Conservation (phyloP, 2,888 invertebrate species). For the Cryptophagus acutangulus region DNA sequence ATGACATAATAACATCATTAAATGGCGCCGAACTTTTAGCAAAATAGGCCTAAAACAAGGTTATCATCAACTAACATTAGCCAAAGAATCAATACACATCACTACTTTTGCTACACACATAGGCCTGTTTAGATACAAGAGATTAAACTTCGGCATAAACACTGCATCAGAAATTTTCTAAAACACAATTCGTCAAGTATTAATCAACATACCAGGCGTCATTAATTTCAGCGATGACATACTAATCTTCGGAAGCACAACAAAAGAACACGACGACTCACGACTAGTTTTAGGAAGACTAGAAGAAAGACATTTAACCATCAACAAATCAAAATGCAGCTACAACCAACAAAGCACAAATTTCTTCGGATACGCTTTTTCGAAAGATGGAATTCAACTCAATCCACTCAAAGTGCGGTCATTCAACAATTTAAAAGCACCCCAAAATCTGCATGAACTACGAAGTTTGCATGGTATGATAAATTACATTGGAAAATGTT, state of each 20-base stretch:
- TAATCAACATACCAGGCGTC: constrained; percentile 9
- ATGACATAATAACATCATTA: too few species aligned
- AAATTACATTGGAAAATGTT: constrained; percentile 10
- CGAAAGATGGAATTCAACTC: constrained; percentile 29
- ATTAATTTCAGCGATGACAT: constrained; percentile 11
- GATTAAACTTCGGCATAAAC: constrained; percentile 1
- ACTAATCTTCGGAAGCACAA: background rate
- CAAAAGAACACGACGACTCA: constrained; percentile 3
- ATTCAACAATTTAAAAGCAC: constrained; percentile 15
- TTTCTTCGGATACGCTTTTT: constrained; percentile 33
- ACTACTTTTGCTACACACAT: too few species aligned
- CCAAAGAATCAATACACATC: too few species aligned
- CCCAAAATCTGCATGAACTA: constrained; percentile 5
- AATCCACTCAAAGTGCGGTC: constrained; percentile 26
- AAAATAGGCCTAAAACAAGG: too few species aligned
- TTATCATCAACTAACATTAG: too few species aligned
- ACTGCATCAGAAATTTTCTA: constrained; percentile 5
- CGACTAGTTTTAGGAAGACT: background rate
- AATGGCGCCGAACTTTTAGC: too few species aligned
- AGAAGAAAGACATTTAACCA: background rate
- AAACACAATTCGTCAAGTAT: constrained; percentile 9
- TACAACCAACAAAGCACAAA: constrained; percentile 23
- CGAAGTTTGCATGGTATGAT: constrained; percentile 13
- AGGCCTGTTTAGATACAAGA: too few species aligned
- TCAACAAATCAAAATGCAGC: constrained; percentile 31